Percentiles rank a stretch among this genome's conserved stretches.
Conservation (phyloP, 92 coral and sea anemone genomes). For the Phenganax subtilis region DNA sequence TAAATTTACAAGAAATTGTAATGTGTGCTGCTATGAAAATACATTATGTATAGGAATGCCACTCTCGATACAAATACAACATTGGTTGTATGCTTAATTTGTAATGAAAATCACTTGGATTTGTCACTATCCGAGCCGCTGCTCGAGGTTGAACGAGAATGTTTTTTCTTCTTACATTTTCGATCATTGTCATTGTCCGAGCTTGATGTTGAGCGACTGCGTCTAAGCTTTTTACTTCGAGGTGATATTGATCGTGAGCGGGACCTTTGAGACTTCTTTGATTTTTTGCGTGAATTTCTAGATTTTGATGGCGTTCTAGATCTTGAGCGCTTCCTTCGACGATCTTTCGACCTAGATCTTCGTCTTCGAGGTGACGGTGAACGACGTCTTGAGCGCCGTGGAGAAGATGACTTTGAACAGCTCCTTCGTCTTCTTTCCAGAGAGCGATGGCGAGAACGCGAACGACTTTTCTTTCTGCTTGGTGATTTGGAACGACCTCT, state of each 20-base stretch:
- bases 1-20: not conserved
- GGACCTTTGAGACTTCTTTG: conserved; percentile 15
- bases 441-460: conserved; percentile 55
- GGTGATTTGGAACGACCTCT: conserved; percentile 60
- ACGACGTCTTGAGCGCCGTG: conserved; percentile 54
- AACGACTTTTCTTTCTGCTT: conserved; percentile 20
- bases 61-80: not conserved
- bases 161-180: conserved; percentile 22
- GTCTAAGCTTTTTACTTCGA: conserved; percentile 21
- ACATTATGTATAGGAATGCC: not conserved
- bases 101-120: conserved; percentile 6
- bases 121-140: conserved; percentile 9
- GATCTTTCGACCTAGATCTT: conserved; percentile 44
- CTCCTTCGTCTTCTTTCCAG: conserved; percentile 46
- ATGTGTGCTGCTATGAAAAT: not conserved
- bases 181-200: conserved; percentile 11
- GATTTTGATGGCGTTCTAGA: conserved; percentile 29
- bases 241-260: conserved; percentile 46
- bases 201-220: not conserved
- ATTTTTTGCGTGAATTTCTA: conserved; percentile 17
- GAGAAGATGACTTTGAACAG: conserved; percentile 49
- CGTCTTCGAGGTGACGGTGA: conserved; percentile 50
- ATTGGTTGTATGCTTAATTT: not conserved
- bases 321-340: conserved; percentile 5
- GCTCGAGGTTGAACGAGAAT: not conserved